These are phyloP conservation scores for Acromyrmex echinatior DNA, from an alignment of 1,140 invertebrate genomes.

Conservation along the genomic window DNA sequence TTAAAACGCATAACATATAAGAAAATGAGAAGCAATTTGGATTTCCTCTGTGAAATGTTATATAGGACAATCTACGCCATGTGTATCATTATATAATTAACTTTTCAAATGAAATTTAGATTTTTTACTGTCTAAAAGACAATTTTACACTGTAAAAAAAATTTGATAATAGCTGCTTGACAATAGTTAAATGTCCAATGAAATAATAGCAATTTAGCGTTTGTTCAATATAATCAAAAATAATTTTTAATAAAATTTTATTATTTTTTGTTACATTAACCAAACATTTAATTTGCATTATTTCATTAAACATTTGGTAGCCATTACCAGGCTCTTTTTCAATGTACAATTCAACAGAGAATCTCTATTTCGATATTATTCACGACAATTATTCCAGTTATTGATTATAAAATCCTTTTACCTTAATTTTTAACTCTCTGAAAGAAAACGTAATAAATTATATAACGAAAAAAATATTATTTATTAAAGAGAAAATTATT, in stretches of 20 bases:
- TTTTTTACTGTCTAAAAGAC: not conserved
- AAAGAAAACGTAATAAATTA: not conserved
- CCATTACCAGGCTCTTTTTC: too few relatives aligned
- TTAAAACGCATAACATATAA: not conserved
- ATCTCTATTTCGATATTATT: not conserved
- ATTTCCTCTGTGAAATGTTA: not conserved
- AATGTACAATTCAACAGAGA: not conserved
- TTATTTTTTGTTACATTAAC: too few relatives aligned
- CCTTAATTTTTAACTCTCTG: not conserved
- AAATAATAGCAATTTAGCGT: too few relatives aligned
- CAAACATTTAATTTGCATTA: too few relatives aligned
- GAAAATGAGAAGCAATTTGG: not conserved
- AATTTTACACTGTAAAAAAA: not conserved
- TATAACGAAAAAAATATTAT: slow-evolving; percentile 1
- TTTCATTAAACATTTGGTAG: too few relatives aligned
- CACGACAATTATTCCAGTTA: not conserved
- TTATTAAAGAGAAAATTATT: not conserved
- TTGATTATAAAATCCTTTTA: not conserved
- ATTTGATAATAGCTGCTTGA: too few relatives aligned
- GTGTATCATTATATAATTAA: not conserved
- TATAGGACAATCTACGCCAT: not conserved
- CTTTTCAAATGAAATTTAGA: not conserved
- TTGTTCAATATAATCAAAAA: too few relatives aligned
- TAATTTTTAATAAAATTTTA: too few relatives aligned
- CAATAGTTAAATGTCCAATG: too few relatives aligned